phyloP scores from a whole-genome alignment of 2,888 invertebrate species.

The Oscheius sp. region DNA sequence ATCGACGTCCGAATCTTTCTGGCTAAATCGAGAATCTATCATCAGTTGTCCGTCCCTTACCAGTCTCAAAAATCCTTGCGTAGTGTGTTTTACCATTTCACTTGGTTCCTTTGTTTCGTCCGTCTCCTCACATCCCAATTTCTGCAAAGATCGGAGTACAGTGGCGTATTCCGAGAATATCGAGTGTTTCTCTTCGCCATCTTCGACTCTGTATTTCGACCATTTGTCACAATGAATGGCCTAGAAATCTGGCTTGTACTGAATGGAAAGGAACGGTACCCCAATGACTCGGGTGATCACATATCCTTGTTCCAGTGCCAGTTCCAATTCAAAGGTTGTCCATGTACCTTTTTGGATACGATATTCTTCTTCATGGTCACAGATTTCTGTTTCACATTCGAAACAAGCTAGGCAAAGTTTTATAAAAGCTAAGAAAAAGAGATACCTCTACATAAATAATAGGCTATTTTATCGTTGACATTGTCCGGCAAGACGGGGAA shows the following conservation, averaged over 20 bases:
- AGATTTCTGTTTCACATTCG: background rate
- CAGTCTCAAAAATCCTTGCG: background rate
- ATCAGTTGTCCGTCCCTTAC: background rate
- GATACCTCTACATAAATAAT: constrained; percentile 26
- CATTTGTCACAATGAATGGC: constrained; percentile 23
- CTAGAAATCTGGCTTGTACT: background rate
- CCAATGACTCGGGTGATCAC: constrained; percentile 28
- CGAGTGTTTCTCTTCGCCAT: background rate
- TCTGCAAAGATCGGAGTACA: background rate
- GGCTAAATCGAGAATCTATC: background rate
- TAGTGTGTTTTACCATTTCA: background rate
- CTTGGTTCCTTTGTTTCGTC: background rate
- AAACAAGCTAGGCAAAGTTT: constrained; percentile 1
- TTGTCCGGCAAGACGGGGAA: constrained; percentile 27
- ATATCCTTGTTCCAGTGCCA: constrained; percentile 34
- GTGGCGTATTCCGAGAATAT: constrained; percentile 27
- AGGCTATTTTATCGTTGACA: constrained; percentile 5
- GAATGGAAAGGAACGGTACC: background rate
- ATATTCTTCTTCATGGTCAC: constrained; percentile 15
- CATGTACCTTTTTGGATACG: constrained; percentile 22
- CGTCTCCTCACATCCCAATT: background rate
- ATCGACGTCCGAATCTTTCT: constrained; percentile 10
- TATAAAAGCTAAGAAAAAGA: background rate
- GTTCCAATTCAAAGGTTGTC: constrained; percentile 29
- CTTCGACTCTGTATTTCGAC: background rate